Evolutionary conservation across 2,888 invertebrate genomes (phyloP), one percentile per base, ranked within the genome.

Genomic region (Oxyteleia sp.): DNA sequence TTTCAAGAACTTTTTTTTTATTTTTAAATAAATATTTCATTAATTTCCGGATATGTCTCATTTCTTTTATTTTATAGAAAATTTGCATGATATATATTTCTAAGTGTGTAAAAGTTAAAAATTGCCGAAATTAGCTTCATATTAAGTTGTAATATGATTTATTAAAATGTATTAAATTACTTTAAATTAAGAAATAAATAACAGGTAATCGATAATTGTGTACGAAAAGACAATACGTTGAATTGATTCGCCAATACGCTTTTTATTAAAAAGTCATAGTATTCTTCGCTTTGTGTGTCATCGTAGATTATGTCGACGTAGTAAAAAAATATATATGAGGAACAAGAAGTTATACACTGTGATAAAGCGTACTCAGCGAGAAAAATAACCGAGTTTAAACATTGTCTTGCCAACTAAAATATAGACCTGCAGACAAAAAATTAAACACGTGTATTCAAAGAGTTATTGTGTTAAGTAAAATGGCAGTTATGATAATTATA

Each of bases 381-480:
- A 75, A 75, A 74, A 75, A 66, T 66, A 75, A 57, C 75, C 45
- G 57, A 75, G 59, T 66, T 74, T 75, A 75, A 75, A 75, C 59
- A 66, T 75, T 75, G 75, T 75, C 75, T 57, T 32, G 55, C 55
- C 57, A 64, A 57, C 64, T 75, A 66, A 66, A 75, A 66, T 66
- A 49, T 57, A 63, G 55, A 64, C 55, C 16, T 11, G 16, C 55
- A 0, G 23, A 47, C 53, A 74, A 74, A 74, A 74, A 74, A 64
- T 45, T 45, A 64, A 63, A 63, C 13, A 32, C 26, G n/a, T 74
- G 64, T 32, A 35, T 72, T 55, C 29, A 43, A 68, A 63, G 74
- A 63, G 64, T 64, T 75, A 64, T 64, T 55, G 53, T 16, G 16
- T 38, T 55, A 47, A 75, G 55, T 55, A 55, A 75, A 75, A 23